phyloP scores from a whole-genome alignment of 1,140 invertebrate species.

The Ceratina australensis region DNA sequence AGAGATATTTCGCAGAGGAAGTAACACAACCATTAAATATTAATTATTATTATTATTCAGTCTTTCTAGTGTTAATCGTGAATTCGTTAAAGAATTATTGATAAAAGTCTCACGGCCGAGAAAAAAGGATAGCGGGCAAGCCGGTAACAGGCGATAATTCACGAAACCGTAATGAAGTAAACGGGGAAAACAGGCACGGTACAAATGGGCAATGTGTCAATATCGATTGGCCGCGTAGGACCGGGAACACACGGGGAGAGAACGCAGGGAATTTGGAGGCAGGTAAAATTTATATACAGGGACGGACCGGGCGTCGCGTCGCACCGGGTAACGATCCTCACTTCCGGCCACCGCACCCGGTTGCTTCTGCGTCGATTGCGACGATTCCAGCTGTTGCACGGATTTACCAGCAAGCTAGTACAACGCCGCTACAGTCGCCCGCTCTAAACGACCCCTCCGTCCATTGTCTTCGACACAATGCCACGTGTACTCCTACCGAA shows the following conservation, averaged over 20 bases:
- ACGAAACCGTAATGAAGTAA: constrained; percentile 10
- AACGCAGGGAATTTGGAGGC: neutral
- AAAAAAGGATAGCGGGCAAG: neutral
- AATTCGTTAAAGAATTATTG: too few species aligned
- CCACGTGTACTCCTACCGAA: constrained; percentile 15
- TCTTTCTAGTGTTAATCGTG: too few species aligned
- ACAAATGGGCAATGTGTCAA: constrained; percentile 11
- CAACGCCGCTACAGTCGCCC: constrained; percentile 12
- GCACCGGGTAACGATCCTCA: constrained; percentile 36
- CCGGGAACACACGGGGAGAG: neutral
- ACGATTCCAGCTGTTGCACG: constrained; percentile 49
- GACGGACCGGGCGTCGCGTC: neutral
- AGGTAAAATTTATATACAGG: constrained; percentile 40
- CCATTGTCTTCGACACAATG: constrained; percentile 34
- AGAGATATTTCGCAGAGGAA: too few species aligned
- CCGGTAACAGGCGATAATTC: neutral
- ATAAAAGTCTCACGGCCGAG: neutral
- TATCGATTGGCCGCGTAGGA: constrained; percentile 26
- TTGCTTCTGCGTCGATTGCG: constrained; percentile 2
- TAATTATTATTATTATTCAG: too few species aligned
- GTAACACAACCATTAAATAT: too few species aligned
- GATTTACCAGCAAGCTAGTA: constrained; percentile 27
- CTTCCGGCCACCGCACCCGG: constrained; percentile 29
- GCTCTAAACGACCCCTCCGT: constrained; percentile 1
- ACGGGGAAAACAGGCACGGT: neutral